Conservation (phyloP, 2,888 invertebrate genomes). For the Rhimphoctona megacephalus region DNA sequence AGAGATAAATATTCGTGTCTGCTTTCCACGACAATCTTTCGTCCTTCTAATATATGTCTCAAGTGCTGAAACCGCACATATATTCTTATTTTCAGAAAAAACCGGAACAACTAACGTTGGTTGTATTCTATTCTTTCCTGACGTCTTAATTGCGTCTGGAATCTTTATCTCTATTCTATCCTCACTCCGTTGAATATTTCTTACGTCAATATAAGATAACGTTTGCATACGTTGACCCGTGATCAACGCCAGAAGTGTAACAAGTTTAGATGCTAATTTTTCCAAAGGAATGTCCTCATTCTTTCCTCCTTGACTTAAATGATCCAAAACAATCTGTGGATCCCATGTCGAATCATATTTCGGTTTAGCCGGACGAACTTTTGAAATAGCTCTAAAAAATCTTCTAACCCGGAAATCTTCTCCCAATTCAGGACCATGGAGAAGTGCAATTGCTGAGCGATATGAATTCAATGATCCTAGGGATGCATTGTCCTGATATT, state of each 20-base stretch:
- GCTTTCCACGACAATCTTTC: neutral
- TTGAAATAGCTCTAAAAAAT: constrained; percentile 3
- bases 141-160: constrained; percentile 1
- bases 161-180: neutral
- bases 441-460: constrained; percentile 11
- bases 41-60: neutral
- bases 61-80: too few species aligned
- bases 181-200: neutral
- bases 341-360: constrained; percentile 32
- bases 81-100: neutral
- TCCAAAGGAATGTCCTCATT: neutral
- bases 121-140: neutral
- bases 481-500: neutral
- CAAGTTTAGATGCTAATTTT: neutral
- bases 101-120: neutral
- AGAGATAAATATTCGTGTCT: constrained; percentile 3
- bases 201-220: neutral
- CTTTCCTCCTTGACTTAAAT: neutral
- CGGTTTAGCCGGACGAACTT: neutral
- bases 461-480: constrained; percentile 2
- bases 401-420: constrained; percentile 12
- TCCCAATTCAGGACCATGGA: constrained; percentile 11
- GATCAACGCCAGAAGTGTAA: neutral
- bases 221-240: constrained; percentile 13
- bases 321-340: constrained; percentile 3